Conservation (phyloP, 1,140 invertebrate genomes). For the Nephila pilipes region DNA sequence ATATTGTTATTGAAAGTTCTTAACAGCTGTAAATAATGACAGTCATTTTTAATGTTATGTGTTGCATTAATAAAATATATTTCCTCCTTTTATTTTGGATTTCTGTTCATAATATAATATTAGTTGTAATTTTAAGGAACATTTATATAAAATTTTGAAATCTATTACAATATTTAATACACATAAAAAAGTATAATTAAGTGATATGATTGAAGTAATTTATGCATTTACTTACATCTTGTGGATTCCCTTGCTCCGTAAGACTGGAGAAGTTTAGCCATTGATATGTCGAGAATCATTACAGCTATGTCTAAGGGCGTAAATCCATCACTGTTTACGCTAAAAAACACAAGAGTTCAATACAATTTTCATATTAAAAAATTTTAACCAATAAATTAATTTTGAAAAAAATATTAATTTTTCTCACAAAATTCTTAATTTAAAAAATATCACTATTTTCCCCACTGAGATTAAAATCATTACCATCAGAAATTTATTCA, state of each 20-base stretch:
- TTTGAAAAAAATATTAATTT: neutral
- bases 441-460: neutral
- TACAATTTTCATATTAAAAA: too few relatives aligned
- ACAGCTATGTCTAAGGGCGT: conserved; percentile 95
- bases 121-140: neutral
- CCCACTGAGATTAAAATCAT: too few relatives aligned
- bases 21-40: too few relatives aligned
- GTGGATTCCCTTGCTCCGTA: conserved; percentile 94
- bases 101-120: neutral
- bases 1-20: too few relatives aligned
- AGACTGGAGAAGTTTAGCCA: conserved; percentile 92
- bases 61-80: too few relatives aligned
- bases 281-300: conserved; percentile 90
- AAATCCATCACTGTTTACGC: conserved; percentile 91
- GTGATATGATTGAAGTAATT: too few relatives aligned
- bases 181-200: too few relatives aligned
- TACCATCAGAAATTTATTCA: too few relatives aligned
- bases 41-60: too few relatives aligned
- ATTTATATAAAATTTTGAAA: neutral
- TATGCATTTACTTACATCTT: conserved; percentile 87
- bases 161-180: too few relatives aligned
- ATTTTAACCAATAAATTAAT: too few relatives aligned
- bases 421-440: neutral
- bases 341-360: conserved; percentile 77
- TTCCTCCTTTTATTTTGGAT: neutral